phyloP scores from a whole-genome alignment of 2,797 vertebrate genomes.

The Antennarius maculatus region DNA sequence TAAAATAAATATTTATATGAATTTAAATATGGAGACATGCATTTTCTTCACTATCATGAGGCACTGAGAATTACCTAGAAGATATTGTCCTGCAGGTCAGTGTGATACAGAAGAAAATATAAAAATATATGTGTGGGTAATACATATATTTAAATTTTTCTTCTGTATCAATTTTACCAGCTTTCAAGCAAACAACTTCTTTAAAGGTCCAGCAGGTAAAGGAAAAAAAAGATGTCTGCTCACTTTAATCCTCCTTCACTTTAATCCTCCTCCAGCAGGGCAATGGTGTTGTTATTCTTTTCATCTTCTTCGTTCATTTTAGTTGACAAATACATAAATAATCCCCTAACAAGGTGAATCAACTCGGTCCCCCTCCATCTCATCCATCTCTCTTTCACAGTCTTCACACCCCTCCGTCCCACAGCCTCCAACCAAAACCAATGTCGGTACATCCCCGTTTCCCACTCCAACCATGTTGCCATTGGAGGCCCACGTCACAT shows the following conservation, averaged over 20 bases:
- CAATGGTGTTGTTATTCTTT: conserved; percentile 6
- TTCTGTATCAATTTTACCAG: conserved; percentile 32
- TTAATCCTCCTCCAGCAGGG: conserved; percentile 3
- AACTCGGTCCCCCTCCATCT: conserved; percentile 73
- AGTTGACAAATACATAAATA: not conserved
- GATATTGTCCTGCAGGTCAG: conserved; percentile 25
- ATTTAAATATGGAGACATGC: conserved; percentile 25
- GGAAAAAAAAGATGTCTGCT: conserved; percentile 20
- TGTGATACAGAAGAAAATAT: not conserved
- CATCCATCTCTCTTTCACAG: conserved; percentile 83
- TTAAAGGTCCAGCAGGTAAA: conserved; percentile 27
- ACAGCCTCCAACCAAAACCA: conserved; percentile 80
- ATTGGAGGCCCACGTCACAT: conserved; percentile 74
- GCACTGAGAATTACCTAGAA: conserved; percentile 67
- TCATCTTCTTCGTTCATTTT: conserved; percentile 24
- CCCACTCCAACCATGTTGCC: conserved; percentile 65
- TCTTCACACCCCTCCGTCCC: conserved; percentile 81
- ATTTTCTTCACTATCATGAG: conserved; percentile 53
- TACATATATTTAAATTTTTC: conserved; percentile 13
- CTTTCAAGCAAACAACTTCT: conserved; percentile 18
- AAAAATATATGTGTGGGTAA: too few species aligned
- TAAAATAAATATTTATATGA: conserved; percentile 33
- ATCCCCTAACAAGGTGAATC: conserved; percentile 77
- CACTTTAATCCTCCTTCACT: conserved; percentile 6
- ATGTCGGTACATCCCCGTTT: conserved; percentile 76